These are phyloP conservation scores for Nomada ferruginata DNA, from an alignment of 2,888 invertebrate genomes.

Conservation along the genomic window DNA sequence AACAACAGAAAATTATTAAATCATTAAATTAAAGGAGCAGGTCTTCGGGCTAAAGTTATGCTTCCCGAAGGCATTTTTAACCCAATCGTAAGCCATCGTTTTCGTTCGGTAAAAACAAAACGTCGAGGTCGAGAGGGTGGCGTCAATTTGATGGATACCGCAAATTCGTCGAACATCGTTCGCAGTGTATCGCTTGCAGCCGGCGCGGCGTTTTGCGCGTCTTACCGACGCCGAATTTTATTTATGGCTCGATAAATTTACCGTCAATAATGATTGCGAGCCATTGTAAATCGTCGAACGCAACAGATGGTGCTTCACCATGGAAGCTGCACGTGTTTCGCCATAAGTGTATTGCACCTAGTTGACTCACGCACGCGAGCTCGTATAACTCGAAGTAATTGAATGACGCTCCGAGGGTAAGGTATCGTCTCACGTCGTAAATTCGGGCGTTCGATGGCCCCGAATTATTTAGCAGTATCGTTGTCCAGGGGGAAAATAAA, in stretches of 20 bases:
- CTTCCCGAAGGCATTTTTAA: not conserved
- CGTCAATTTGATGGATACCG: conserved; percentile 35
- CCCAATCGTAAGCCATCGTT: not conserved
- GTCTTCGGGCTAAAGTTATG: conserved; percentile 1
- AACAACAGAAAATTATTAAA: not conserved
- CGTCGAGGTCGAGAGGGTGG: not conserved
- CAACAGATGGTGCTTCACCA: conserved; percentile 65
- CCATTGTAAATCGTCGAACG: conserved; percentile 59
- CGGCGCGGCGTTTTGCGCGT: conserved; percentile 32
- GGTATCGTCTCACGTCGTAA: conserved; percentile 50
- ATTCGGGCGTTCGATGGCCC: conserved; percentile 36
- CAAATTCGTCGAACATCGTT: conserved; percentile 51
- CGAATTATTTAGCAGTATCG: conserved; percentile 45
- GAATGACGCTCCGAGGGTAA: conserved; percentile 55
- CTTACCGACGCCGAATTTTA: conserved; percentile 65
- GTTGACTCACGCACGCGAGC: conserved; percentile 3
- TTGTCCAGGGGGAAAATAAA: conserved; percentile 22
- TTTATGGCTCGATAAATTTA: conserved; percentile 63
- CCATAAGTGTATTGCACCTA: not conserved
- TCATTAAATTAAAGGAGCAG: not conserved
- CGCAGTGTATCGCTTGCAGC: conserved; percentile 48
- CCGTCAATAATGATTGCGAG: conserved; percentile 62
- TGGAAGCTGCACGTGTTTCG: not conserved
- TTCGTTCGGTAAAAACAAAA: conserved; percentile 30
- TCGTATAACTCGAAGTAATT: conserved; percentile 52